phyloP scores from a whole-genome alignment of 2,113 vertebrate genomes.

The Acrocephalus arundinaceus region DNA sequence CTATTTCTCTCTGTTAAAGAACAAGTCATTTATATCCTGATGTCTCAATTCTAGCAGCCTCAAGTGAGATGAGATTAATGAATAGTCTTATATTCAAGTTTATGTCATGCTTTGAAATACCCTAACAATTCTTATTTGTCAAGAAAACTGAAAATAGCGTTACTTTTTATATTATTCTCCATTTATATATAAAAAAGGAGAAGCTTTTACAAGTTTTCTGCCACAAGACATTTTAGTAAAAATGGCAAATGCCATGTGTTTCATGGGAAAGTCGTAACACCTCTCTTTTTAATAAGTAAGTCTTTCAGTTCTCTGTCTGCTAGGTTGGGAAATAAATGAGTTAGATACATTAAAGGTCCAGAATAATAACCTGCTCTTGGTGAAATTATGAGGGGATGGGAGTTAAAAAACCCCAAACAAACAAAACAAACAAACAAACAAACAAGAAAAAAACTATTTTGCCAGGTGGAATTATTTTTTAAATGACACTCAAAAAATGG shows the following conservation, averaged over 20 bases:
- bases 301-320: not conserved
- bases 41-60: not conserved
- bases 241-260: not conserved
- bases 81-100: not conserved
- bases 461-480: not conserved
- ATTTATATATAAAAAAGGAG: not conserved
- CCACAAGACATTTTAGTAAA: not conserved
- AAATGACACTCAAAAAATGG: not conserved
- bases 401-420: not conserved
- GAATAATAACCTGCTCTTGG: not conserved
- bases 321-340: not conserved
- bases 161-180: not conserved
- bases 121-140: not conserved
- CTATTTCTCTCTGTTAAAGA: slow-evolving; percentile 13
- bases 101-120: not conserved
- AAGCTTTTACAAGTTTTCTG: not conserved
- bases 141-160: not conserved
- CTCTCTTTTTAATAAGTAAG: not conserved
- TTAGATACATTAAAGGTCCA: not conserved
- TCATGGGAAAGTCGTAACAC: not conserved
- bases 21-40: not conserved
- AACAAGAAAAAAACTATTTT: not conserved
- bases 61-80: not conserved
- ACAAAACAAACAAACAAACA: not conserved
- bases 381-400: not conserved